Percentiles rank a stretch among this genome's conserved stretches.
These are phyloP conservation scores for Elysia crispata DNA, from an alignment of 2,888 invertebrate genomes.

Conservation along the genomic window DNA sequence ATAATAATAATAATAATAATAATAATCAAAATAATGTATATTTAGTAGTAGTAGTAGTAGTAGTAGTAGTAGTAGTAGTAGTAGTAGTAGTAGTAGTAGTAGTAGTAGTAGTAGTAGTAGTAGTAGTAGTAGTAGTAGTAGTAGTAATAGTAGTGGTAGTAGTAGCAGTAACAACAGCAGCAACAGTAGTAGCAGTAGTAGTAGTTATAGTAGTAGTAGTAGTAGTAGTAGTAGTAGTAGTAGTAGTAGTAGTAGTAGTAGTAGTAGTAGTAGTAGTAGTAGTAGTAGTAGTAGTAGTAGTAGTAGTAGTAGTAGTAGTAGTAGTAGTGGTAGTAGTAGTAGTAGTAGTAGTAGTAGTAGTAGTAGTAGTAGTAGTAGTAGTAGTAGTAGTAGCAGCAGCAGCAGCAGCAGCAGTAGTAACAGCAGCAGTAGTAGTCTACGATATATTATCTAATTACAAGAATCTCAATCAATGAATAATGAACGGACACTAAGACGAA, in stretches of 20 bases:
- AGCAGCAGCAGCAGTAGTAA: neutral
- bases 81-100: neutral
- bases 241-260: slow-evolving; percentile 16
- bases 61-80: too few species aligned
- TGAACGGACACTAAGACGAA: too few species aligned
- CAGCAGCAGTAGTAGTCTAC: neutral
- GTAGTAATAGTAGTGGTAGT: neutral
- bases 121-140: neutral
- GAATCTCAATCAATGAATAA: too few species aligned
- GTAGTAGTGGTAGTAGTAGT: slow-evolving; percentile 16
- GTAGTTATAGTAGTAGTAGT: neutral
- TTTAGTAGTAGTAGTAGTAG: too few species aligned
- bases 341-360: slow-evolving; percentile 22
- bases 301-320: slow-evolving; percentile 11
- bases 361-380: neutral
- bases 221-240: neutral
- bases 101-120: neutral
- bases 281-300: slow-evolving; percentile 18
- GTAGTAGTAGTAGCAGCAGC: neutral
- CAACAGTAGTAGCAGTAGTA: too few species aligned
- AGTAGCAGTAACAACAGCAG: neutral
- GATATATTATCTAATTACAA: too few species aligned
- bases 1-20: too few species aligned
- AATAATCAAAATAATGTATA: too few species aligned
- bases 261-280: slow-evolving; percentile 16